Conservation (phyloP, 1,140 invertebrate genomes). For the Formica exsecta region DNA sequence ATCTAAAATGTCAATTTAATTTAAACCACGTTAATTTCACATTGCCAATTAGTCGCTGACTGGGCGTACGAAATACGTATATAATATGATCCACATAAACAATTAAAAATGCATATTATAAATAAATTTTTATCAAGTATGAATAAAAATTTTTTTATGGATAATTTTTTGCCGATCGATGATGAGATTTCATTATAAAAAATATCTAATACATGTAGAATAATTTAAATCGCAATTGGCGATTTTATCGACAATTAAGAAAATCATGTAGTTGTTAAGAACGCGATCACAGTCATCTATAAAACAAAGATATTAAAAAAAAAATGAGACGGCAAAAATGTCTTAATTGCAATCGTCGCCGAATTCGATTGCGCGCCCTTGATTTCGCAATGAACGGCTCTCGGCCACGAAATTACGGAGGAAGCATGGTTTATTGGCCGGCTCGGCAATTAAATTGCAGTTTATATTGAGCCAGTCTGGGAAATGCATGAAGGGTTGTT, state of each 20-base stretch:
- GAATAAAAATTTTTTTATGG: conserved; percentile 3
- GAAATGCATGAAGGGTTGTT: conserved; percentile 79
- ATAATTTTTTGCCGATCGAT: conserved; percentile 3
- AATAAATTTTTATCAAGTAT: background rate
- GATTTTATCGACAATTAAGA: conserved; percentile 8
- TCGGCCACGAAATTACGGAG: conserved; percentile 64
- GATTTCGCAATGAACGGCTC: conserved; percentile 53
- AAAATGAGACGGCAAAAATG: conserved; percentile 42
- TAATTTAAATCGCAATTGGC: background rate
- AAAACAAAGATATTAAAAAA: conserved; percentile 32
- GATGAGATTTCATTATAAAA: conserved; percentile 4
- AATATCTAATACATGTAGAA: background rate
- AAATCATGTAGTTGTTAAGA: background rate
- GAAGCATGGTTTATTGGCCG: conserved; percentile 75
- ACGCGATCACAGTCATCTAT: background rate
- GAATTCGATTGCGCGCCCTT: conserved; percentile 47
- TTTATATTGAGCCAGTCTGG: conserved; percentile 78
- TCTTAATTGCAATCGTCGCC: conserved; percentile 48
- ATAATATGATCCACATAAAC: background rate
- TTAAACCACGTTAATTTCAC: conserved; percentile 43
- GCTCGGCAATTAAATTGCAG: conserved; percentile 77
- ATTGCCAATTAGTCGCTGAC: conserved; percentile 33
- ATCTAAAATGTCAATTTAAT: conserved; percentile 54
- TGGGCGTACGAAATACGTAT: background rate
- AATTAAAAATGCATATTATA: background rate